These are phyloP conservation scores for Bradynema listronoti DNA, from an alignment of 1,140 invertebrate genomes.

Conservation along the genomic window DNA sequence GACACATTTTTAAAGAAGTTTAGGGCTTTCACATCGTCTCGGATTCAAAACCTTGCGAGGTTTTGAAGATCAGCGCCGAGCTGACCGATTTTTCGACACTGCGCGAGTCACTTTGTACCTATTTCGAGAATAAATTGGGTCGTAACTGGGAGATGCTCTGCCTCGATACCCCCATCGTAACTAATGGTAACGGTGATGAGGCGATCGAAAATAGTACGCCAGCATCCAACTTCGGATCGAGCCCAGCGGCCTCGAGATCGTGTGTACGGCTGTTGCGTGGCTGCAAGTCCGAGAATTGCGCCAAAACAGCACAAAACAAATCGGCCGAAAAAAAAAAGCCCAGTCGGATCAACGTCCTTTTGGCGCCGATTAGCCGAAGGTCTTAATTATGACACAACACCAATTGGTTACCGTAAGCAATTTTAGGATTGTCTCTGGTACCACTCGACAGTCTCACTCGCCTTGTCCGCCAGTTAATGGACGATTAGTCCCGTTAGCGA, in stretches of 20 bases:
- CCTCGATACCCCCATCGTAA: too few relatives aligned
- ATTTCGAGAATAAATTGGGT: not conserved
- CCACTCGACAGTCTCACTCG: slow-evolving; percentile 3
- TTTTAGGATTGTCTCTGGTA: slow-evolving; percentile 7
- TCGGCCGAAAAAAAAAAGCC: slow-evolving; percentile 2
- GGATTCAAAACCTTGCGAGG: not conserved
- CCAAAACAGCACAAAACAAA: not conserved
- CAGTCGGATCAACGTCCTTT: too few relatives aligned
- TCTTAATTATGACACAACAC: not conserved
- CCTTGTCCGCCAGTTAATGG: too few relatives aligned
- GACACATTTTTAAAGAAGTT: not conserved
- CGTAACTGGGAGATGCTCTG: slow-evolving; percentile 4
- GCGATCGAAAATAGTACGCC: too few relatives aligned
- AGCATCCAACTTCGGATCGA: too few relatives aligned
- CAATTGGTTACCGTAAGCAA: not conserved
- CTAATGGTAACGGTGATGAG: too few relatives aligned
- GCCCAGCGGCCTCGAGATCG: too few relatives aligned
- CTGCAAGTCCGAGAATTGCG: not conserved
- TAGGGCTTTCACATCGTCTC: slow-evolving; percentile 8
- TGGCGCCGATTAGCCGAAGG: too few relatives aligned
- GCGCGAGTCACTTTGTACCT: not conserved
- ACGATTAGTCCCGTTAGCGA: too few relatives aligned
- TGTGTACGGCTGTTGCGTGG: not conserved
- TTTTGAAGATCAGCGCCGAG: not conserved
- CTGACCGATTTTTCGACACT: not conserved